A percentile compares a stretch with the other conserved stretches of the same genome.
These are phyloP conservation scores for Leuctra nigra DNA, from an alignment of 2,888 invertebrate species.

Conservation along the genomic window DNA sequence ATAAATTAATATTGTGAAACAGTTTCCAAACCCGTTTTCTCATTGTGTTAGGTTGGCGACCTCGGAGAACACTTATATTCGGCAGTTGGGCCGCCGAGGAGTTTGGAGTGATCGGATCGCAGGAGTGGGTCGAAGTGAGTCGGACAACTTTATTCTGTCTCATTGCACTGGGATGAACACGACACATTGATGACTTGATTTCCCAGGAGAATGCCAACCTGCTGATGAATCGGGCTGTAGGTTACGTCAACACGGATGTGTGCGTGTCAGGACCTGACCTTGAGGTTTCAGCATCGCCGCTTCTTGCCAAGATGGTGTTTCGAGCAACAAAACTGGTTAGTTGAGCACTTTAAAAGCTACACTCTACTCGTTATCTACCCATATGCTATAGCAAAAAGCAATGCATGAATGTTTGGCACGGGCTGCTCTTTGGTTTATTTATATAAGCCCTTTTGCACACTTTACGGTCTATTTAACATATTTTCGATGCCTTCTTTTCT, in stretches of 20 bases:
- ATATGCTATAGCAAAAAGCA: too few relatives aligned
- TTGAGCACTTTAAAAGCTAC: too few relatives aligned
- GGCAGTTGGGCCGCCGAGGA: slow-evolving; percentile 13
- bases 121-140: slow-evolving; percentile 16
- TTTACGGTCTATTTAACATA: too few relatives aligned
- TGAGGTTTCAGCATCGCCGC: slow-evolving; percentile 5
- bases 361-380: too few relatives aligned
- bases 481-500: too few relatives aligned
- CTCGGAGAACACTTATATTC: background rate
- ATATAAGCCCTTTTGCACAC: too few relatives aligned
- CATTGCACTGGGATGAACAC: background rate
- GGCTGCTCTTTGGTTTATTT: too few relatives aligned
- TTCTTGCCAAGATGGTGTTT: background rate
- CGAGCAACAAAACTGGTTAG: background rate
- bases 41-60: slow-evolving; percentile 7
- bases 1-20: too few relatives aligned
- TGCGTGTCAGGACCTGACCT: slow-evolving; percentile 6
- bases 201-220: background rate
- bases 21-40: too few relatives aligned
- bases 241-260: slow-evolving; percentile 14
- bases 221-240: slow-evolving; percentile 5
- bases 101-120: slow-evolving; percentile 5
- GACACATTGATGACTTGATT: background rate
- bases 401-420: too few relatives aligned
- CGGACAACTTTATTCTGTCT: background rate